Base-by-base conservation (phyloP, 2,797 vertebrate genomes). In the Antrozous pallidus region DNA sequence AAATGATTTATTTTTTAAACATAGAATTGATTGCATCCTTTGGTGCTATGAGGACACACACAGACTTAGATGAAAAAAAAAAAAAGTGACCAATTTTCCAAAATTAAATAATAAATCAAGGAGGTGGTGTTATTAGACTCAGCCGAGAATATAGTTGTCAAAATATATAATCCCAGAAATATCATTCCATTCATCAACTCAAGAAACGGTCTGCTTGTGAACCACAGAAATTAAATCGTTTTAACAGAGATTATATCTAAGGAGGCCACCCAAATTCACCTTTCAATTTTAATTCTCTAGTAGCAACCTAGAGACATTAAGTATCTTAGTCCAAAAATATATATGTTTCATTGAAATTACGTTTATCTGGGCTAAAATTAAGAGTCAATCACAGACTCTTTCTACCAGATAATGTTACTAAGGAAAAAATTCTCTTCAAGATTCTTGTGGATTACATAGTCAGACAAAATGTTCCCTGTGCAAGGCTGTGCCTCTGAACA, bases 401-500 rank as follows among this genome's bases (percentile, higher is more conserved):
- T 94, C 42, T 93, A 67, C 61, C 88, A 94, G 36, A 91, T 94
- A 89, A 81, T 67, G 38, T 90, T 94, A 93, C 94, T 75, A 79
- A 67, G 28, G n/a, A 74, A 79, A 94, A 95, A 90, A 40, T 38
- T 73, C 90, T 95, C 70, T 87, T 89, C 70, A 63, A 90, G 51
- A 77, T 79, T 80, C 92, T 63, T 80, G 45, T 75, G 87, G 79
- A 88, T 94, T 93, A 82, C 49, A 77, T 28, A 89, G 81, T 63
- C 82, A 93, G 70, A 83, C 42, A 38, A 87, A 94, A 94, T 82
- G 87, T 93, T 67, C 79, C 74, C 63, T 91, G 20, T 69, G 18
- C 58, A 73, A 82, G 42, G 51, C 61, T 83, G n/a, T 93, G 74
- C 88, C 94, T 93, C 93, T 93, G 93, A 93, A 90, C 80, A 93